Percentiles rank a stretch among this genome's conserved stretches.
Evolutionary conservation across 2,888 invertebrate species (phyloP).

Genomic region (Melinaea menophilus): DNA sequence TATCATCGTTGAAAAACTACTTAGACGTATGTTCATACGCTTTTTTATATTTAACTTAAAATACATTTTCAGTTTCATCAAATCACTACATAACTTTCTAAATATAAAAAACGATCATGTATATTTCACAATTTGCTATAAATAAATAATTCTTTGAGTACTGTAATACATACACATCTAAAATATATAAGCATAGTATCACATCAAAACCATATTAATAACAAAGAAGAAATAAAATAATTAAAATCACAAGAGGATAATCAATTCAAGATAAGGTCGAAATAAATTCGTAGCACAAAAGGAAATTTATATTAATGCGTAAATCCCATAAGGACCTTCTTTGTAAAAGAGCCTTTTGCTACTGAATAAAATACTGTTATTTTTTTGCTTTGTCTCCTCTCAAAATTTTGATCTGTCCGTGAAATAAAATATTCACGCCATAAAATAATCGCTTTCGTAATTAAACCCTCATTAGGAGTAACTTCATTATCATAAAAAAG

Average conservation of each 20-base stretch:
- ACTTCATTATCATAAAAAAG: too few species aligned
- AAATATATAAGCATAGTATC: too few species aligned
- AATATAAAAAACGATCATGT: too few species aligned
- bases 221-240: constrained; percentile 11
- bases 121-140: too few species aligned
- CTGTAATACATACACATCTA: too few species aligned
- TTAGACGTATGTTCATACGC: too few species aligned
- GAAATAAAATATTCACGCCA: constrained; percentile 60
- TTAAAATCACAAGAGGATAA: constrained; percentile 23
- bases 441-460: constrained; percentile 64
- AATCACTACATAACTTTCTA: too few species aligned
- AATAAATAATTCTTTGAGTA: too few species aligned
- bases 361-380: constrained; percentile 54
- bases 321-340: constrained; percentile 46
- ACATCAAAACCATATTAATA: too few species aligned
- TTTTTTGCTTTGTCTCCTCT: constrained; percentile 61
- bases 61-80: too few species aligned
- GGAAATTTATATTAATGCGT: constrained; percentile 58
- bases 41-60: too few species aligned
- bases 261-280: constrained; percentile 25
- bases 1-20: too few species aligned
- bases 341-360: constrained; percentile 56
- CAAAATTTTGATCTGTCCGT: constrained; percentile 44
- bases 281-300: constrained; percentile 42
- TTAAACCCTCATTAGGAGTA: constrained; percentile 36